Conservation (phyloP, 1,140 invertebrate species). For the Philopotamus ludificatus region DNA sequence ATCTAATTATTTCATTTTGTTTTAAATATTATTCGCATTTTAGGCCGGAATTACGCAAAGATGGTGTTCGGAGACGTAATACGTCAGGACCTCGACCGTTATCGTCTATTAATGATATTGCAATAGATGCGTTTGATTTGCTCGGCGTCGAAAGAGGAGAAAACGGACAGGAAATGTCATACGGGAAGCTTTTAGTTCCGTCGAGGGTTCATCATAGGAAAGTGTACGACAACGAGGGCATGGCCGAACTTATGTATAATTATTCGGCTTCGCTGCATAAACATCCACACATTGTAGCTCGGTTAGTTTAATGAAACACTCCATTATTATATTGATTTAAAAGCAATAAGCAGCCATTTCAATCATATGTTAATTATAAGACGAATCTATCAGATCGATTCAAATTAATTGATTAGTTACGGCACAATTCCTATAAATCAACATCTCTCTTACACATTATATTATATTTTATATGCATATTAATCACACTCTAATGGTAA, state of each 20-base stretch:
- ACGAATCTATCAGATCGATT: too few species aligned
- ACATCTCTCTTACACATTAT: neutral
- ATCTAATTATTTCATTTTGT: too few species aligned
- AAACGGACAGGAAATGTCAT: conserved; percentile 85
- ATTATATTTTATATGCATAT: conserved; percentile 19
- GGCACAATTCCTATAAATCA: neutral
- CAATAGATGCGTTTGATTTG: conserved; percentile 81
- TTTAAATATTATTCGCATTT: conserved; percentile 34
- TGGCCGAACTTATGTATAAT: conserved; percentile 47
- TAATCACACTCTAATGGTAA: conserved; percentile 1
- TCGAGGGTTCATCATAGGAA: conserved; percentile 62
- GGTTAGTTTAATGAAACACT: conserved; percentile 52
- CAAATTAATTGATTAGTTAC: neutral
- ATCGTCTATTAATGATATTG: conserved; percentile 80
- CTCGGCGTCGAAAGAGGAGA: conserved; percentile 78
- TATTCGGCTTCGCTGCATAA: conserved; percentile 48
- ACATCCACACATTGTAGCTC: conserved; percentile 65
- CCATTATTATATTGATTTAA: neutral
- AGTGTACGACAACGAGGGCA: conserved; percentile 58
- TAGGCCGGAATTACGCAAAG: conserved; percentile 72
- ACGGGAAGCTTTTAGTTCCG: conserved; percentile 79
- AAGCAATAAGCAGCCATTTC: too few species aligned
- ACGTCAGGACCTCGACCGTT: conserved; percentile 78
- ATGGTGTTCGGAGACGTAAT: conserved; percentile 75
- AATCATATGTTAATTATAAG: neutral